A percentile compares a stretch with the other conserved stretches of the same genome.
These are phyloP conservation scores for Pyrrhosoma nymphula DNA, from an alignment of 2,888 invertebrate species.

Conservation along the genomic window DNA sequence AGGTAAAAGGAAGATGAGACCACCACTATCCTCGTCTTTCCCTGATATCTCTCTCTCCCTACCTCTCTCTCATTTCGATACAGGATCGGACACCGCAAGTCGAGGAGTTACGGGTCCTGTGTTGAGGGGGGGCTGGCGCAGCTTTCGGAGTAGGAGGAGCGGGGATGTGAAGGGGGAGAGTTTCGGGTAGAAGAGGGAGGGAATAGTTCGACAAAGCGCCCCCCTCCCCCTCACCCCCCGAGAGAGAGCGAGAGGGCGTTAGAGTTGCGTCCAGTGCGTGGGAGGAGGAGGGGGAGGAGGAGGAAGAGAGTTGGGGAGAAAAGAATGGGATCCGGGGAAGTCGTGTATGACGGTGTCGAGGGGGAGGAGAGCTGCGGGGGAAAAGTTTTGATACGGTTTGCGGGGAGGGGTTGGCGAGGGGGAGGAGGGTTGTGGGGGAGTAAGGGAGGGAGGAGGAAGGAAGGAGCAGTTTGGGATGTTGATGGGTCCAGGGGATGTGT, in stretches of 20 bases:
- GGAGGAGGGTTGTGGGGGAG: background rate
- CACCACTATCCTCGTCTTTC: background rate
- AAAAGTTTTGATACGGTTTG: slow-evolving; percentile 19
- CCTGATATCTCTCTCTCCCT: background rate
- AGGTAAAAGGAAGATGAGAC: background rate
- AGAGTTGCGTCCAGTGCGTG: background rate
- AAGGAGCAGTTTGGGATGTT: slow-evolving; percentile 21
- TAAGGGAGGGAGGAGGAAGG: background rate
- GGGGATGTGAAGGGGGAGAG: background rate
- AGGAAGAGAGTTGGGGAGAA: background rate
- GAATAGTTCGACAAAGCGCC: background rate
- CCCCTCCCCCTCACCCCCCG: background rate
- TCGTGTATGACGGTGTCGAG: slow-evolving; percentile 31
- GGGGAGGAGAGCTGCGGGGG: background rate
- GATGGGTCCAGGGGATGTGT: slow-evolving; percentile 27
- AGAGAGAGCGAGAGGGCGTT: background rate
- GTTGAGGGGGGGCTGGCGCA: background rate
- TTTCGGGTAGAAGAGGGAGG: background rate
- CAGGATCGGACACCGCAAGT: background rate
- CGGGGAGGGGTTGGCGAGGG: background rate
- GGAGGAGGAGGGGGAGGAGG: background rate
- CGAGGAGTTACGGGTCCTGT: background rate
- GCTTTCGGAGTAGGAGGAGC: background rate
- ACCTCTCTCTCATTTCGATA: background rate
- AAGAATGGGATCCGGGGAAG: slow-evolving; percentile 7